Base-by-base conservation (phyloP, 2,797 vertebrate genomes). In the Muscicapa comitata region DNA sequence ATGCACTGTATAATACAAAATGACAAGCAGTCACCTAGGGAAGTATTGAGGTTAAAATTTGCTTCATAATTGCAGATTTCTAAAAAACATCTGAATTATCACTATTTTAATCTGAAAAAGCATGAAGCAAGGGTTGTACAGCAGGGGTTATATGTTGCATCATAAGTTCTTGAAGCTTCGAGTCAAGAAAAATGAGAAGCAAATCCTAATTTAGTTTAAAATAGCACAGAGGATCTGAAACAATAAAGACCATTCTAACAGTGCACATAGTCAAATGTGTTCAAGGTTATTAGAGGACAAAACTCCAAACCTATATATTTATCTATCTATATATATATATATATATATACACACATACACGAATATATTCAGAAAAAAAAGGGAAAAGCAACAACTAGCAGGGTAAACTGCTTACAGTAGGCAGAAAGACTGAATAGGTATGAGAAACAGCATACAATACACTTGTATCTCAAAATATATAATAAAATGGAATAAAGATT, bases 251-350 rank as follows among this genome's bases (percentile, higher is more conserved):
- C 6, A 11, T 77, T 86, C 11, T 71, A 26, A 74, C 8, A 68
- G 11, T 29, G 7, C 68, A 4, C 10, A 66, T 2, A 40, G 5
- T 26, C 17, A 78, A 33, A 10, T 10, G 65, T 71, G 65, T 62
- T 71, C 13, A 59, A 54, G 15, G 2, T 2, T 18, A 55, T 80
- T 40, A 28, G 19, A 77, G 11, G 12, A 15, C 7, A 55, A 73
- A 24, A 12, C 2, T 1, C 4, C 8, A 48, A 68, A 42, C 0
- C 4, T 31, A 35, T 35, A 35, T 35, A 35, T 35, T 7, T 35
- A 35, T n/a, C n/a, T n/a, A n/a, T n/a, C n/a, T n/a, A n/a, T 19
- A 6, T 12, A 31, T 19, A 13, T 17, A 29, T 28, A 38, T 16
- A 19, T 24, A 29, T 19, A 54, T 31, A 53, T n/a, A 53, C 8